Percentiles rank a stretch among this genome's conserved stretches.
Conservation (phyloP, 1,140 invertebrate species). For the Parapsyche elsis region DNA sequence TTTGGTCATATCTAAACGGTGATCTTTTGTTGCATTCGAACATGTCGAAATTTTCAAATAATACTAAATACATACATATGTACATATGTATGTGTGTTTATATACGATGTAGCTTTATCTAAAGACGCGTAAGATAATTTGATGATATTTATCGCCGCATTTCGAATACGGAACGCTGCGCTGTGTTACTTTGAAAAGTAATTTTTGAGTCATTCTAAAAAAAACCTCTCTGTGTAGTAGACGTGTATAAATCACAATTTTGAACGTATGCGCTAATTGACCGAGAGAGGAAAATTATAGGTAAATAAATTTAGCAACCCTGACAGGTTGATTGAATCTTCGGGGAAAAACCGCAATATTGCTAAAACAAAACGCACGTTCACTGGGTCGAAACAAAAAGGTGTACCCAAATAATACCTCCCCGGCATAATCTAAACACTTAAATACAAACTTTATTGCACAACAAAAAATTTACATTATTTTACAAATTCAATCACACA, state of each 20-base stretch:
- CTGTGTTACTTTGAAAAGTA: not conserved
- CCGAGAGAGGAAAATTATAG: conserved; percentile 25
- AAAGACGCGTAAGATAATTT: not conserved
- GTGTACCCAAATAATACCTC: not conserved
- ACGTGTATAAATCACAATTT: conserved; percentile 18
- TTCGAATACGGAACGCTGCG: not conserved
- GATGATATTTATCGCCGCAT: not conserved
- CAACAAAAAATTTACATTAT: not conserved
- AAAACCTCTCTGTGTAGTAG: not conserved
- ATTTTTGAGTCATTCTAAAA: conserved; percentile 17
- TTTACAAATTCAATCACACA: too few relatives aligned
- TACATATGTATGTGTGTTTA: not conserved
- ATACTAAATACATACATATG: not conserved
- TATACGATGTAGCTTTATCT: not conserved
- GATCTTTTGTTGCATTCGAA: conserved; percentile 7
- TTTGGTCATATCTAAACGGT: not conserved
- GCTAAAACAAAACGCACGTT: not conserved
- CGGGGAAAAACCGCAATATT: not conserved
- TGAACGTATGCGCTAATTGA: conserved; percentile 12
- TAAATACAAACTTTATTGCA: not conserved
- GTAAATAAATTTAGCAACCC: conserved; percentile 17
- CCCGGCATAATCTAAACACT: not conserved
- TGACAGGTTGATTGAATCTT: conserved; percentile 26
- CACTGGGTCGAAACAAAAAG: not conserved
- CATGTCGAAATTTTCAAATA: not conserved